phyloP scores from a whole-genome alignment of 2,888 invertebrate genomes.

The Eretmocerus hayati region DNA sequence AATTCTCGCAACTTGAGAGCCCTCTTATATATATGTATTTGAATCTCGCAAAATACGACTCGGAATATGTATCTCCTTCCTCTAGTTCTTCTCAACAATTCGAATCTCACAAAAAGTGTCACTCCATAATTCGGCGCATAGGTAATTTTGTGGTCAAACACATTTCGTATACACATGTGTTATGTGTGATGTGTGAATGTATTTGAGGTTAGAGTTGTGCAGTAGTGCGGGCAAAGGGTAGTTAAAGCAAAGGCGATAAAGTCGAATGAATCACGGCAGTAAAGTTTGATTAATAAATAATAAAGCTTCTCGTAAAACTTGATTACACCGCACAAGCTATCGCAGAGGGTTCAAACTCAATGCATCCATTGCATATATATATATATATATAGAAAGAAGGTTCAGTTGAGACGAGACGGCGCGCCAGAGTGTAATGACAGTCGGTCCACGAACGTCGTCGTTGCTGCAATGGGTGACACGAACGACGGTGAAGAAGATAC shows the following conservation, averaged over 20 bases:
- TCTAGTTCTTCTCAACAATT: too few species aligned
- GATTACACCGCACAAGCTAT: not conserved
- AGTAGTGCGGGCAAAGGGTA: not conserved
- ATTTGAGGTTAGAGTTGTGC: not conserved
- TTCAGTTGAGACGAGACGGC: too few species aligned
- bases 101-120: too few species aligned
- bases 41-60: too few species aligned
- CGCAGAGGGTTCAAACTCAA: not conserved
- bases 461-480: too few species aligned
- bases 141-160: conserved; percentile 2
- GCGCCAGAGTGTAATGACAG: too few species aligned
- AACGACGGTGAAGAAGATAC: not conserved
- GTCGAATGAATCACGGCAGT: not conserved
- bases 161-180: not conserved
- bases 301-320: conserved; percentile 10
- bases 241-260: not conserved
- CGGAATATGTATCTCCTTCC: too few species aligned
- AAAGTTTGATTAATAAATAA: conserved; percentile 15
- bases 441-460: too few species aligned
- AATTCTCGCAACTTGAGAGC: too few species aligned
- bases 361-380: not conserved
- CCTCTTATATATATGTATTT: too few species aligned
- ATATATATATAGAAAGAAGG: not conserved
- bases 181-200: too few species aligned
- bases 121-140: too few species aligned